Base-by-base conservation (phyloP, 2,888 invertebrate genomes). In the Thera britannica region DNA sequence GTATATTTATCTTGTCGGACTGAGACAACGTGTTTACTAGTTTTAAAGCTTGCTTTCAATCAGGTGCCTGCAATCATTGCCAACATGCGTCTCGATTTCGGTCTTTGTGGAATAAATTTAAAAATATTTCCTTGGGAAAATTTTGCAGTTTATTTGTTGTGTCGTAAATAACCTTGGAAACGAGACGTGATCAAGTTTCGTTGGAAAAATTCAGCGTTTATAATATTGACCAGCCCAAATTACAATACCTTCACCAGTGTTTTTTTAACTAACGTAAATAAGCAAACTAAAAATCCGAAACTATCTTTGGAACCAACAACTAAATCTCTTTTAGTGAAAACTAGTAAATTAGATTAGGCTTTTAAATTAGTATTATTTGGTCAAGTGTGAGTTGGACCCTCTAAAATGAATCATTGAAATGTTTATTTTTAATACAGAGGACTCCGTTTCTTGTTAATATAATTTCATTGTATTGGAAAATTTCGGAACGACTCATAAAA, bases 1-100 rank as follows among this genome's bases (percentile, higher is more conserved):
- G 71, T 72, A 71, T 77, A 79, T 82, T 80, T 82, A 79, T 79
- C 68, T 74, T 79, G 78, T 76, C 77, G 67, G 70, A 60, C 63
- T 59, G 64, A 66, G 71, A 72, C 68, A 72, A 68, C 73, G 70
- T 76, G 70, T 70, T 75, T 75, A 72, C 69, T 38, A 63, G 35
- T 63, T 67, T 66, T 62, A 62, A 54, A 67, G 38, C 56, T 46
- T n/a, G 59, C 41, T 36, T 68, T 62, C 46, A 44, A 60, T 51
- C 60, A 46, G 57, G 48, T 51, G 38, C 56, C 48, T 23, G 23
- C 23, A 23, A 23, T 23, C 23, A 23, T 23, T 23, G 23, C 23
- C 23, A 23, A 23, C 23, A 23, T 23, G 23, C 23, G 23, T 23
- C 23, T 23, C 23, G 23, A 23, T 23, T 23, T 41, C 23, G 51